Percentiles rank a stretch among this genome's conserved stretches.
Conservation (phyloP, 2,797 vertebrate species). For the Premnoplex brunnescens region DNA sequence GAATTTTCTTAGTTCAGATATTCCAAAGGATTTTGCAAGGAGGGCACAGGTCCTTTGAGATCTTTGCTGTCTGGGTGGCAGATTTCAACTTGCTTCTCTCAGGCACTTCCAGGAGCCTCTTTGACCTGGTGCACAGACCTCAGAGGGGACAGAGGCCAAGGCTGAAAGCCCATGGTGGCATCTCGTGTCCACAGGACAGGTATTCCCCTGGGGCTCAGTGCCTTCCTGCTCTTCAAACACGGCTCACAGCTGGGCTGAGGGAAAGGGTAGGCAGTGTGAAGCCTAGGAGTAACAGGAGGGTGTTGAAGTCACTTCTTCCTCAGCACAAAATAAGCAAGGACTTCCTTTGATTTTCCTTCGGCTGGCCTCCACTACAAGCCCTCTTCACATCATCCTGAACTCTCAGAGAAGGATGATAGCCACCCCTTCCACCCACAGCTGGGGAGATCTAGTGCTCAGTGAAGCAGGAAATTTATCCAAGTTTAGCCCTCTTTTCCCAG, state of each 20-base stretch:
- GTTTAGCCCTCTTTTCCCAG: background rate
- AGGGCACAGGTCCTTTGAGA: background rate
- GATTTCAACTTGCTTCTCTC: background rate
- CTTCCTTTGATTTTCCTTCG: background rate
- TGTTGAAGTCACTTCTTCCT: background rate
- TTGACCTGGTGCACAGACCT: background rate
- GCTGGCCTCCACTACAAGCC: background rate
- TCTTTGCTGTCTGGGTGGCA: background rate
- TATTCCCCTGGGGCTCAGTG: background rate
- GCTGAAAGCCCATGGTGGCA: background rate
- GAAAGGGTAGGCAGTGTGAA: rapidly evolving
- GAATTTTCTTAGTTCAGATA: background rate
- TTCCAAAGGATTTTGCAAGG: background rate
- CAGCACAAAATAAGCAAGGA: background rate
- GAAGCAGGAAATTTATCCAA: background rate
- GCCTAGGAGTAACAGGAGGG: background rate
- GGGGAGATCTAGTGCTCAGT: background rate
- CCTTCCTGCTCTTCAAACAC: background rate
- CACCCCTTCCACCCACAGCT: background rate
- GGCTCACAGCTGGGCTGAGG: background rate
- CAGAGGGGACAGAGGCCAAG: background rate
- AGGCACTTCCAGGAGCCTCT: background rate
- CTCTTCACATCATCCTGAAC: background rate
- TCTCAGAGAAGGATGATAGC: background rate
- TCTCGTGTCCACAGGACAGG: rapidly evolving